These are phyloP conservation scores for Lepidocolaptes lacrymiger DNA, from an alignment of 2,797 vertebrate species.

Conservation along the genomic window DNA sequence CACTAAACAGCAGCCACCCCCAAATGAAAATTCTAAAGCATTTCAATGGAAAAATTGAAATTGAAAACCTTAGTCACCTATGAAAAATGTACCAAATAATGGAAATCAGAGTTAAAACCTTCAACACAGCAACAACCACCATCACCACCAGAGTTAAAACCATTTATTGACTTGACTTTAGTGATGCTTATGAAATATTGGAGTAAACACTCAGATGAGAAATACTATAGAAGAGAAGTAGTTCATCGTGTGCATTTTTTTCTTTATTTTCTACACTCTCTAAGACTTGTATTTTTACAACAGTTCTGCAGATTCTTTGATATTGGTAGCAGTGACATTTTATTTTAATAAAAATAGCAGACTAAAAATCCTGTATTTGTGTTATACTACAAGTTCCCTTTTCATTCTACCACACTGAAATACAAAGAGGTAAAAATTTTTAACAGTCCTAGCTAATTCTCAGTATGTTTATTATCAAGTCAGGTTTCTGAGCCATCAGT, in stretches of 20 bases:
- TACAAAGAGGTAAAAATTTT: neutral
- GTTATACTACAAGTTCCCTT: neutral
- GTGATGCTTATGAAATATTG: neutral
- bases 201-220: neutral
- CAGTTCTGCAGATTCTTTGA: neutral
- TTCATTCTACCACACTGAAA: neutral
- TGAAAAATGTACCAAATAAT: neutral
- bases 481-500: neutral
- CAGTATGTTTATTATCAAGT: neutral
- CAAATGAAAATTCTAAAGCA: neutral
- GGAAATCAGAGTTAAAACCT: neutral
- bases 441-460: neutral
- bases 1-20: neutral
- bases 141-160: neutral
- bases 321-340: neutral
- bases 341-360: neutral
- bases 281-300: neutral
- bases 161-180: neutral
- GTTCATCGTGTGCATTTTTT: neutral
- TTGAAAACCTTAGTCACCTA: neutral
- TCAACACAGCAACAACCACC: too few relatives aligned
- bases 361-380: neutral
- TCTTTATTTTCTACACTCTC: accelerated
- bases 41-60: neutral
- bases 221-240: neutral